Evolutionary conservation across 2,888 invertebrate species (phyloP), one percentile per base, ranked within the genome.

Genomic region (Phorcus lineatus): DNA sequence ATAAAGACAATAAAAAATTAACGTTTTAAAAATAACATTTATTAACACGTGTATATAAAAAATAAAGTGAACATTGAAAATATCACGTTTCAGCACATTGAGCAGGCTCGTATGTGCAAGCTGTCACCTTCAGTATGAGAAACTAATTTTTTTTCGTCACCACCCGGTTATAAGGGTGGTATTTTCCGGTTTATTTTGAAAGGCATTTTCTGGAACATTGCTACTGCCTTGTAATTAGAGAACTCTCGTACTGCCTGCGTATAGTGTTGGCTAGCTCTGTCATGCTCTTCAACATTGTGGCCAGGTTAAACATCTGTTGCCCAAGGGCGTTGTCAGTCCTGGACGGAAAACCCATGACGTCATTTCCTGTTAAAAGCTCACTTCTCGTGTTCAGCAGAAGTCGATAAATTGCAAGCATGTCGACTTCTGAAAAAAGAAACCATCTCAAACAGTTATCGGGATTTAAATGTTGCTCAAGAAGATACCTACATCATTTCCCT

Each of bases 311-410:
- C 16, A 70, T 19, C 17, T 70, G 70, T 9, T 70, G 70, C 19
- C 70, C 70, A n/a, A 70, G 17, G 31, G 36, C 19, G 11, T 31
- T 36, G n/a, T 70, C 70, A 19, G 24, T 36, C 19, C 17, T 19
- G 19, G 70, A 70, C 17, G 67, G 31, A 16, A n/a, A 0, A 4
- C 70, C 70, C 0, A 24, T 19, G 36, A 70, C n/a, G 40, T 70
- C 70, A 40, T 36, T n/a, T 31, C 70, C 70, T n/a, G 70, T 31
- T 36, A 70, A 40, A 36, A 70, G 70, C 36, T 70, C 70, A 36
- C 70, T 70, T 36, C 40, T 70, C n/a, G 70, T 70, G 36, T 70
- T 70, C 40, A 70, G 70, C 70, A 70, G 31, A 0, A 70, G 40
- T 7, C 28, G 28, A 36, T 70, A 70, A 9, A 70, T 36, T 6